Evolutionary conservation across 2,113 vertebrate species (phyloP).

Genomic region (Hemiscyllium ocellatum): DNA sequence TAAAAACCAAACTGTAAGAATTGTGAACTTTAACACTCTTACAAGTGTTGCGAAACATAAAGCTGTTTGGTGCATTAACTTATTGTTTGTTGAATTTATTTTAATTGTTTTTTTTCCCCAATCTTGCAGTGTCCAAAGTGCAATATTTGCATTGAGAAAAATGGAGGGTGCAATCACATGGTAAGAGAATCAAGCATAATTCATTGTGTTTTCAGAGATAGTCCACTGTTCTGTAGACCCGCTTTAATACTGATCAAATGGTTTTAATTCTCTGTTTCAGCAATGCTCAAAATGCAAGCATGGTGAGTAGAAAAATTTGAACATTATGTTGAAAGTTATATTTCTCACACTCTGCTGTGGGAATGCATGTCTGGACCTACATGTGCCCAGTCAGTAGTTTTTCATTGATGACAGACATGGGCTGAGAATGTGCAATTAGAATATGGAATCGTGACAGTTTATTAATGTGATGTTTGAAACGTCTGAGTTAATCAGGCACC

Average conservation of each 20-base stretch:
- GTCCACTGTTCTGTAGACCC: constrained; percentile 22
- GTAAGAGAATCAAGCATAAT: constrained; percentile 60
- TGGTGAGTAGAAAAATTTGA: constrained; percentile 61
- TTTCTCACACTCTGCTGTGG: background rate
- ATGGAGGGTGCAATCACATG: constrained; percentile 99
- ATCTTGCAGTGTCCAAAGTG: constrained; percentile 90
- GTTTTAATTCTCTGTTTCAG: constrained; percentile 64
- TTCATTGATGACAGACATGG: background rate
- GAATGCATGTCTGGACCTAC: background rate
- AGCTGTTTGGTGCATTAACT: background rate
- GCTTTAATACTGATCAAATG: constrained; percentile 43
- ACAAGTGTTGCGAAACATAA: background rate
- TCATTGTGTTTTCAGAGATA: constrained; percentile 37
- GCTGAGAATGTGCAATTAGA: too few relatives aligned
- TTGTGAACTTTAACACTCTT: background rate
- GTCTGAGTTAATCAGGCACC: too few relatives aligned
- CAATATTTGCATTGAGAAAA: constrained; percentile 99
- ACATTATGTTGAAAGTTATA: background rate
- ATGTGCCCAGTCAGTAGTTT: background rate
- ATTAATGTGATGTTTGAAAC: too few relatives aligned
- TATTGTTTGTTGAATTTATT: background rate
- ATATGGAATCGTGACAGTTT: too few relatives aligned
- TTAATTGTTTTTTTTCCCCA: constrained; percentile 20
- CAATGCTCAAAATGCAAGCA: constrained; percentile 99
- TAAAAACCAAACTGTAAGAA: background rate